Conservation (phyloP, 2,888 invertebrate genomes). For the Pycnomerus fuliginosus region DNA sequence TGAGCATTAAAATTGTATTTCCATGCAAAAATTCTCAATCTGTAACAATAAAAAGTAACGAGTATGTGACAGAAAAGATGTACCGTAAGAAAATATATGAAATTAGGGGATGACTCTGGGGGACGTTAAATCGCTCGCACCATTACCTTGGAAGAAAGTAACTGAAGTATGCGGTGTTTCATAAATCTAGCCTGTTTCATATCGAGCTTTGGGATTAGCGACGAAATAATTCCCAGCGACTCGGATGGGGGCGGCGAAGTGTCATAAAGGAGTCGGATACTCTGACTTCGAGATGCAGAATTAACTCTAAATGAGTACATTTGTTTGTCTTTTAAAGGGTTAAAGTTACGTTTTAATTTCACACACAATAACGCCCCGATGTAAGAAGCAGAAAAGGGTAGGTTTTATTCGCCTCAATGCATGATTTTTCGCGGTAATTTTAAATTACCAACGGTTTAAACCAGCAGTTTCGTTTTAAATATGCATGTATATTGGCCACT, state of each 20-base stretch:
- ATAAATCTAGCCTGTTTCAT: background rate
- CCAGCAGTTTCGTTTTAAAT: conserved; percentile 44
- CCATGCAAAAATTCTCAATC: conserved; percentile 42
- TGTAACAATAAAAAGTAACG: conserved; percentile 51
- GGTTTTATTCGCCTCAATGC: conserved; percentile 50
- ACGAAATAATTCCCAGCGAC: conserved; percentile 13
- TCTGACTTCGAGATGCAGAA: conserved; percentile 34
- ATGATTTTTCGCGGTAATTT: conserved; percentile 50
- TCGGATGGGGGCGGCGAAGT: conserved; percentile 17
- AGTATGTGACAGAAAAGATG: conserved; percentile 52
- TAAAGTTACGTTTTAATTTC: conserved; percentile 53
- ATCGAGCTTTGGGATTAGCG: conserved; percentile 3
- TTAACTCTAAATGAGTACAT: conserved; percentile 43
- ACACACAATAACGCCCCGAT: conserved; percentile 52
- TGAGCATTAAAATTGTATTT: conserved; percentile 22
- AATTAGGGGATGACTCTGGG: conserved; percentile 38
- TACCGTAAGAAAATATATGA: conserved; percentile 54
- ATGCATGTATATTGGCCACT: conserved; percentile 49
- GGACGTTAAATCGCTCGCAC: conserved; percentile 41
- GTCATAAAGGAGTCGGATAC: conserved; percentile 15
- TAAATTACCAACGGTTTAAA: conserved; percentile 46
- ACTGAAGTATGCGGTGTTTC: too few relatives aligned
- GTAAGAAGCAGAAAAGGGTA: conserved; percentile 47
- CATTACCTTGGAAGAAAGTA: conserved; percentile 20
- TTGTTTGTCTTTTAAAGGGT: conserved; percentile 48